Percentiles rank a stretch among this genome's conserved stretches.
phyloP scores from a whole-genome alignment of 2,797 vertebrate species.

The Labroides dimidiatus region DNA sequence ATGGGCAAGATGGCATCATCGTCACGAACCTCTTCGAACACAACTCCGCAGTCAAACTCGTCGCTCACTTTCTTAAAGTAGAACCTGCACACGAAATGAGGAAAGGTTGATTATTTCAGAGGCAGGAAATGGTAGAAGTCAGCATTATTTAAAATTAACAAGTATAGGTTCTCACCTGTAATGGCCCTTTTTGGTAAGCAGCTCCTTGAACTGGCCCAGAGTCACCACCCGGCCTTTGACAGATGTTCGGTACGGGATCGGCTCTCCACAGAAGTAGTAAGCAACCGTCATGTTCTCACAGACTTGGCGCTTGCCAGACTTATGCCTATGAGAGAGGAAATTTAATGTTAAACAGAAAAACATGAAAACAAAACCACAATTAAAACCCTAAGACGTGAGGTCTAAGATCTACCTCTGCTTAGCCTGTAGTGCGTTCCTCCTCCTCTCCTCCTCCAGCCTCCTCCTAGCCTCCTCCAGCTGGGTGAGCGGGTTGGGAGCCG shows the following conservation, averaged over 20 bases:
- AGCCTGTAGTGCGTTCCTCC: constrained; percentile 85
- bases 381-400: neutral
- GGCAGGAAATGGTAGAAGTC: fast-evolving
- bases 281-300: constrained; percentile 95
- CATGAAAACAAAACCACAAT: neutral
- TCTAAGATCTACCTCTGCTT: constrained; percentile 88
- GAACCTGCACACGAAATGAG: constrained; percentile 83
- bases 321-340: constrained; percentile 80
- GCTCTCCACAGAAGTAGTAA: constrained; percentile 96
- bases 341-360: neutral
- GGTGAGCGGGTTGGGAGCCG: constrained; percentile 93
- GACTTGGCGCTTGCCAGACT: constrained; percentile 86
- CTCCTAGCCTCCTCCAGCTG: constrained; percentile 95
- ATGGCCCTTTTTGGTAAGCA: constrained; percentile 97
- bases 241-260: constrained; percentile 94
- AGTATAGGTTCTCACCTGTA: constrained; percentile 87
- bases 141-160: neutral
- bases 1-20: constrained; percentile 92
- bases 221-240: constrained; percentile 93
- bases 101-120: fast-evolving
- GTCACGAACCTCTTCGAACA: constrained; percentile 95
- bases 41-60: constrained; percentile 96
- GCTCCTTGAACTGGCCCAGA: constrained; percentile 96
- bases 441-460: constrained; percentile 93
- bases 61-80: constrained; percentile 98